Percentiles rank a stretch among this genome's conserved stretches.
phyloP scores from a whole-genome alignment of 2,113 vertebrate genomes.

The Pithys albifrons region DNA sequence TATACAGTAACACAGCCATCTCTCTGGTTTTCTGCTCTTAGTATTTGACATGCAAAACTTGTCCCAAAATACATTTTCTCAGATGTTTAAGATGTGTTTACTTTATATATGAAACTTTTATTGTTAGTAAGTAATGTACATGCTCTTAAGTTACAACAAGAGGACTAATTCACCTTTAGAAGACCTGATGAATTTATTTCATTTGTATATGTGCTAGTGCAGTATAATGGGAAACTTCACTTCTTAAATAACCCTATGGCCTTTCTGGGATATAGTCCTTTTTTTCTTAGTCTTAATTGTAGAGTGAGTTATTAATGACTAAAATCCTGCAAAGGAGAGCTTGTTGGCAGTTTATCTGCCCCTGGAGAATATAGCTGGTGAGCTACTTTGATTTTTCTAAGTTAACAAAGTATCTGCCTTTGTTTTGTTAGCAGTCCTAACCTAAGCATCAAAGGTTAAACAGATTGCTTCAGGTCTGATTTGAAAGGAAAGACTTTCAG shows the following conservation, averaged over 20 bases:
- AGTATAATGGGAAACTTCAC: neutral
- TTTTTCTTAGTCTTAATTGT: slow-evolving; percentile 2
- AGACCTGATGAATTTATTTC: neutral
- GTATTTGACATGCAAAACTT: neutral
- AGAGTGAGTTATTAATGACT: neutral
- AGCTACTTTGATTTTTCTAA: neutral
- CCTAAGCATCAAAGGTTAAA: neutral
- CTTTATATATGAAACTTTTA: neutral
- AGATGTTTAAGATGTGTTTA: neutral
- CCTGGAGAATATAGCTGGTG: neutral
- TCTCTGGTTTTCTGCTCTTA: neutral
- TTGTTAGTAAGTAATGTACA: neutral
- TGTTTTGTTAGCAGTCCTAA: neutral
- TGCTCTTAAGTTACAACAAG: neutral
- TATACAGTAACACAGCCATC: neutral
- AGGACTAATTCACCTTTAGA: neutral
- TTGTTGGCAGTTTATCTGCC: neutral
- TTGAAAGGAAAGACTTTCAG: neutral
- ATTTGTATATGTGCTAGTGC: neutral
- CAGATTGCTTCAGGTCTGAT: neutral
- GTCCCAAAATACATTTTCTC: neutral
- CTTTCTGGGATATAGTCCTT: neutral
- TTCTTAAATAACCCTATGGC: neutral
- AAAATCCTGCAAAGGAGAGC: neutral
- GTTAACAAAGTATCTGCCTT: neutral